Conservation (phyloP, 2,888 invertebrate genomes). For the Chymomyza caudatula region DNA sequence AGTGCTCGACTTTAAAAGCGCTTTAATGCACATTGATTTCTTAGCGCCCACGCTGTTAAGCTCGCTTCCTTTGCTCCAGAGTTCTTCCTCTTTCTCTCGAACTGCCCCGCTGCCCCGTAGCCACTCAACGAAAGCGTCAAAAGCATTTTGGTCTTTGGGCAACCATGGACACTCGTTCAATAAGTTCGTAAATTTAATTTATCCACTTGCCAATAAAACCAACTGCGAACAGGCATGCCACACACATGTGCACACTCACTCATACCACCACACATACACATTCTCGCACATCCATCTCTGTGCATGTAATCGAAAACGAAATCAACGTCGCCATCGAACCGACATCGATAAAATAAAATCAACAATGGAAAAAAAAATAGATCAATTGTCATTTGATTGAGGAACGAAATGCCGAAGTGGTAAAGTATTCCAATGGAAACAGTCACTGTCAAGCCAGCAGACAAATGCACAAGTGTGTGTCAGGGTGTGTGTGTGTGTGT, state of each 20-base stretch:
- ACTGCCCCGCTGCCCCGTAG: no score
- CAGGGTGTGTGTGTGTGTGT: not conserved
- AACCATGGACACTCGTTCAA: constrained; percentile 1
- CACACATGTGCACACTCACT: not conserved
- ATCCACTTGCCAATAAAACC: constrained; percentile 8
- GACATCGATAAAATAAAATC: constrained; percentile 19
- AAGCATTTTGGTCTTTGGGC: constrained; percentile 6
- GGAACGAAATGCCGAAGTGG: constrained; percentile 10
- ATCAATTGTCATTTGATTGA: constrained; percentile 39
- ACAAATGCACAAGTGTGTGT: not conserved
- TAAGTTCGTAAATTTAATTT: constrained; percentile 39
- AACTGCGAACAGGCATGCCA: not conserved
- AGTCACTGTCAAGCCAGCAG: constrained; percentile 7
- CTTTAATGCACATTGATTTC: constrained; percentile 37
- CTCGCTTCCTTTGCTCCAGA: constrained; percentile 5
- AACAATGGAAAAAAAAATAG: constrained; percentile 18
- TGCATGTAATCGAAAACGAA: constrained; percentile 1
- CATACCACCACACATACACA: not conserved
- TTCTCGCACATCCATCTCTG: not conserved
- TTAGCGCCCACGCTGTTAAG: constrained; percentile 30
- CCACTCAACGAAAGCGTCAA: constrained; percentile 13
- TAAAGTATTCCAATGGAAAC: constrained; percentile 13
- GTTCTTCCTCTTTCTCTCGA: not conserved
- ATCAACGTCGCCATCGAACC: constrained; percentile 10
- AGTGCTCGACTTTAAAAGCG: constrained; percentile 22